A percentile compares a stretch with the other conserved stretches of the same genome.
Evolutionary conservation across 1,140 invertebrate species (phyloP).

Genomic region (Physella acuta): DNA sequence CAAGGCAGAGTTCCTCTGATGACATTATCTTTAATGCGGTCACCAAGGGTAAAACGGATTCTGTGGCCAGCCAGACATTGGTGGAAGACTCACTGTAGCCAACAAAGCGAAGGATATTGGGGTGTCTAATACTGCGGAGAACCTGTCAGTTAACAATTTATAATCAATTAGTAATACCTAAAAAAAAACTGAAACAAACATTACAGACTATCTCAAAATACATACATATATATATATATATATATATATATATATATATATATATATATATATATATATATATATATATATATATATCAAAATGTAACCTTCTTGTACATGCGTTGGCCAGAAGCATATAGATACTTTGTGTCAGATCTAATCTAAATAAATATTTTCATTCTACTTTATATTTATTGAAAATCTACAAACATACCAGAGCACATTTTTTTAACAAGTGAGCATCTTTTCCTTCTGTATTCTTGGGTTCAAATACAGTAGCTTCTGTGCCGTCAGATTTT

Average conservation of each 20-base stretch:
- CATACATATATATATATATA: not conserved
- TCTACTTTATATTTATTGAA: not conserved
- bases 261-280: not conserved
- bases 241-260: not conserved
- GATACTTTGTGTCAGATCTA: not conserved
- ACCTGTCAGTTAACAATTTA: slow-evolving; percentile 33
- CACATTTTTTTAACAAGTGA: slow-evolving; percentile 35
- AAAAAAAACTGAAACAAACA: not conserved
- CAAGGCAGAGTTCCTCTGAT: slow-evolving; percentile 43
- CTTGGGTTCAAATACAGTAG: slow-evolving; percentile 34
- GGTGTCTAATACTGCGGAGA: slow-evolving; percentile 44
- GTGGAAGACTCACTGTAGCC: slow-evolving; percentile 32
- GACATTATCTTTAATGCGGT: slow-evolving; percentile 31
- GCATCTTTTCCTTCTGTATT: slow-evolving; percentile 34
- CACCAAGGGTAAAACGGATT: slow-evolving; percentile 44
- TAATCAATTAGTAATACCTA: not conserved
- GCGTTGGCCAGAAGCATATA: not conserved
- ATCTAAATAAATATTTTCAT: not conserved
- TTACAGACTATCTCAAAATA: not conserved
- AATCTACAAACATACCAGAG: slow-evolving; percentile 31
- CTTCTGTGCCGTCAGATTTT: slow-evolving; percentile 29
- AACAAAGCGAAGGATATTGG: slow-evolving; percentile 41
- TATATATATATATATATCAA: not conserved
- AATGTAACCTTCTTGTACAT: not conserved
- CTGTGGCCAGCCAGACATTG: slow-evolving; percentile 43